Conservation (phyloP, 2,113 vertebrate species). For the Erpornis zantholeuca region DNA sequence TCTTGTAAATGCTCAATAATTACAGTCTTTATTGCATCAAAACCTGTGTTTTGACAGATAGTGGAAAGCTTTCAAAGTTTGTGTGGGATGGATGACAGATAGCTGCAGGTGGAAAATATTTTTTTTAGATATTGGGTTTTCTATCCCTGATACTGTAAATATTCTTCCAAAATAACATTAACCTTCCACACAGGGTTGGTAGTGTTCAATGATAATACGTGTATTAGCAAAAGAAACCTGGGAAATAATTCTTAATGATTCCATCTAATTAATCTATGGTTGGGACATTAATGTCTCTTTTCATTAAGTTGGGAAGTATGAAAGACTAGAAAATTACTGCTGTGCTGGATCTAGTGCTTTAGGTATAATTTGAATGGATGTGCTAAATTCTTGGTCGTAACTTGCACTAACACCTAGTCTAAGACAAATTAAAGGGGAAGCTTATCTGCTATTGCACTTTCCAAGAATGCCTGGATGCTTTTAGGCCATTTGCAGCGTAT, state of each 20-base stretch:
- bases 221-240: conserved; percentile 37
- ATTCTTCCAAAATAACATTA: conserved; percentile 60
- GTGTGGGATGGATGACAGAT: conserved; percentile 65
- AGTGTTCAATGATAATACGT: neutral
- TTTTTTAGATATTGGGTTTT: conserved; percentile 52
- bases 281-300: conserved; percentile 59
- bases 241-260: conserved; percentile 40
- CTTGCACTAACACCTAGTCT: neutral
- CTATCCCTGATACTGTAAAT: conserved; percentile 6
- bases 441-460: neutral
- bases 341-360: conserved; percentile 10
- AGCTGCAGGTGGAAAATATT: conserved; percentile 63
- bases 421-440: conserved; percentile 3
- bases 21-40: conserved; percentile 76
- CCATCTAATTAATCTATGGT: conserved; percentile 53
- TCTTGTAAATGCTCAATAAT: conserved; percentile 76
- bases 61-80: conserved; percentile 67
- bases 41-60: conserved; percentile 69
- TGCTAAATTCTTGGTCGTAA: conserved; percentile 1
- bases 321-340: conserved; percentile 59
- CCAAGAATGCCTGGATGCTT: neutral
- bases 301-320: conserved; percentile 62
- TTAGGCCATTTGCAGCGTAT: neutral
- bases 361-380: conserved; percentile 17
- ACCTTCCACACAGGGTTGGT: conserved; percentile 31